Evolutionary conservation across 2,797 vertebrate genomes (phyloP).

Genomic region (Trachurus trachurus): DNA sequence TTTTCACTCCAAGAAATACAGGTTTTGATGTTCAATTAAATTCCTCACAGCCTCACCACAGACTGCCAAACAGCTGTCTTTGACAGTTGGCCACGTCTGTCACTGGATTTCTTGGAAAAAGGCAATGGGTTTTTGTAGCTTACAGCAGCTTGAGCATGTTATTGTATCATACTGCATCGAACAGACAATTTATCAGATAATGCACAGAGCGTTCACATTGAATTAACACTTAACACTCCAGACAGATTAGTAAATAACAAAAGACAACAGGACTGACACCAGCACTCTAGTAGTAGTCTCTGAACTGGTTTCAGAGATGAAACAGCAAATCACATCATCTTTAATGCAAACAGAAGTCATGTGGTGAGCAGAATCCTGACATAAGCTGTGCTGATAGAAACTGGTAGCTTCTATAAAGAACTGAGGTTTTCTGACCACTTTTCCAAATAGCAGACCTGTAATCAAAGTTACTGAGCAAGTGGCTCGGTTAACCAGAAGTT

Average conservation of each 20-base stretch:
- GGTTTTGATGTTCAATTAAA: slow-evolving; percentile 1
- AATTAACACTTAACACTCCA: neutral
- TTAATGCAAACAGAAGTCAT: slow-evolving; percentile 67
- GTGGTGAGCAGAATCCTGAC: slow-evolving; percentile 64
- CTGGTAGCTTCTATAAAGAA: slow-evolving; percentile 80
- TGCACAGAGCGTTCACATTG: neutral
- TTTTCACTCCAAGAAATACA: neutral
- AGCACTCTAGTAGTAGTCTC: neutral
- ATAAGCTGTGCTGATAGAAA: slow-evolving; percentile 68
- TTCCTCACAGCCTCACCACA: neutral
- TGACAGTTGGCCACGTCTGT: slow-evolving; percentile 13
- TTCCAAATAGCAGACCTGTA: slow-evolving; percentile 79
- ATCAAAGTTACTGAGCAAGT: slow-evolving; percentile 84
- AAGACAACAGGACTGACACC: too few relatives aligned
- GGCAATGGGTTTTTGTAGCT: slow-evolving; percentile 11
- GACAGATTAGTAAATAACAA: slow-evolving; percentile 2
- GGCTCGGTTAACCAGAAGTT: slow-evolving; percentile 81
- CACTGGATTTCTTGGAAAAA: slow-evolving; percentile 19
- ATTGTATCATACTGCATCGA: slow-evolving; percentile 36
- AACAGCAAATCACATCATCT: slow-evolving; percentile 33
- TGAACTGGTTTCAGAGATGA: slow-evolving; percentile 29
- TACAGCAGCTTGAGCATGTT: slow-evolving; percentile 3
- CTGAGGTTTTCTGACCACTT: slow-evolving; percentile 76
- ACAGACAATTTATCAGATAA: slow-evolving; percentile 7
- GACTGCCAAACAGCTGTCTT: slow-evolving; percentile 32